These are phyloP conservation scores for Zele albiditarsus DNA, from an alignment of 2,888 invertebrate genomes.

Conservation along the genomic window DNA sequence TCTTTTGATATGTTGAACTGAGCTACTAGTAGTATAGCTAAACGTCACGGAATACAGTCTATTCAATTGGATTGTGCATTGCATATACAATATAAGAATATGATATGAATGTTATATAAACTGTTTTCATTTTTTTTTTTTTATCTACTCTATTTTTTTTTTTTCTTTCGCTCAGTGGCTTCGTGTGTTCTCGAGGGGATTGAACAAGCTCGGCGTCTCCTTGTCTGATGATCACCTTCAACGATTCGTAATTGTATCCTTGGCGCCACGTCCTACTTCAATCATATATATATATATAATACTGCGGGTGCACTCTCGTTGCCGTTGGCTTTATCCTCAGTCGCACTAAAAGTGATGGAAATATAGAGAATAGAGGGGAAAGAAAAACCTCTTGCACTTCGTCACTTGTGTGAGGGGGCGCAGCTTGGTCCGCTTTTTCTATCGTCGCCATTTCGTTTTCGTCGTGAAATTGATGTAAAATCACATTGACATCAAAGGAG, in stretches of 20 bases:
- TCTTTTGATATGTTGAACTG: not conserved
- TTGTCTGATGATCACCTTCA: constrained; percentile 20
- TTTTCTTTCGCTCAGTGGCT: not conserved
- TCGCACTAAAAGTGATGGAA: not conserved
- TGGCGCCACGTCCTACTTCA: not conserved
- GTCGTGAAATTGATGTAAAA: constrained; percentile 16
- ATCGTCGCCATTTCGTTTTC: not conserved
- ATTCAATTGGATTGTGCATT: not conserved
- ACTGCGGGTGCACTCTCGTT: not conserved
- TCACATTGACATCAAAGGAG: constrained; percentile 17
- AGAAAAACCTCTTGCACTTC: constrained; percentile 8
- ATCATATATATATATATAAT: not conserved
- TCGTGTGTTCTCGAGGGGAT: not conserved
- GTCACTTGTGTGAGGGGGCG: constrained; percentile 1
- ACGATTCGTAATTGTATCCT: not conserved
- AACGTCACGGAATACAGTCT: not conserved
- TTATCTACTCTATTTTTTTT: not conserved
- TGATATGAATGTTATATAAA: not conserved
- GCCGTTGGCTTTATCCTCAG: constrained; percentile 13
- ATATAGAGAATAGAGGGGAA: not conserved
- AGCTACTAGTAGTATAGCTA: not conserved
- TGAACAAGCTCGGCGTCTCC: not conserved
- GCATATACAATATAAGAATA: not conserved
- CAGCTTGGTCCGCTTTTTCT: not conserved
- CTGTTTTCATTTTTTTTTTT: not conserved